Evolutionary conservation across 2,797 vertebrate species (phyloP), one percentile per base, ranked within the genome.

Genomic region (Zenarchopterus dispar): DNA sequence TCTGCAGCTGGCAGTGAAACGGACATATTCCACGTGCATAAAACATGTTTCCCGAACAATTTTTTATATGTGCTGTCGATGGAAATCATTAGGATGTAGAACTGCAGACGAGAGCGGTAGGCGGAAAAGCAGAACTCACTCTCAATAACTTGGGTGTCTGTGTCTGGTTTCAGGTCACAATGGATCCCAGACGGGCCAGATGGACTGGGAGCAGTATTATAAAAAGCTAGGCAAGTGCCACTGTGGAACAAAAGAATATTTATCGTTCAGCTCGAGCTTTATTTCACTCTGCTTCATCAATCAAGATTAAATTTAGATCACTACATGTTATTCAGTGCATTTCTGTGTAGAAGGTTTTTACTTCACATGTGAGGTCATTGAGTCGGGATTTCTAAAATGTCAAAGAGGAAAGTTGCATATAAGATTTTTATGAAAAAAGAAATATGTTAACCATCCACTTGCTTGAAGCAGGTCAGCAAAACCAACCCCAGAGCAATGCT

Each of bases 401-500:
- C 6, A 13, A 42, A 42, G n/a, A 15, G n/a, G 4, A 62, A 54
- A 10, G 26, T 4, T 28, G 1, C 17, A 0, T 43, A 18, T 1
- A 31, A 8, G 46, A 19, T 33, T 33, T 62, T 8, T 19, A 8
- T 8, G 15, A 10, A 17, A 55, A 42, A 2, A 5, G 33, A 22
- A 17, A 5, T 47, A 4, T 2, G 21, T n/a, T 2, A 44, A 64
- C 19, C 3, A 0, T 31, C 6, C 50, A 13, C 22, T 57, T 11
- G 3, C 82, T 81, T 78, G 33, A 90, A 97, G 96, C 91, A 98
- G 97, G 95, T 93, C 97, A 96, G 86, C 96, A 96, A 90, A 96
- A 91, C 92, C 97, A 97, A 91, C 93, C 95, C 62, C 97, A 96
- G 91, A 97, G 90, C 90, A 92, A 91, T 78, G 95, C 95, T 82